phyloP scores from a whole-genome alignment of 2,797 vertebrate genomes.

The Prunella strophiata region DNA sequence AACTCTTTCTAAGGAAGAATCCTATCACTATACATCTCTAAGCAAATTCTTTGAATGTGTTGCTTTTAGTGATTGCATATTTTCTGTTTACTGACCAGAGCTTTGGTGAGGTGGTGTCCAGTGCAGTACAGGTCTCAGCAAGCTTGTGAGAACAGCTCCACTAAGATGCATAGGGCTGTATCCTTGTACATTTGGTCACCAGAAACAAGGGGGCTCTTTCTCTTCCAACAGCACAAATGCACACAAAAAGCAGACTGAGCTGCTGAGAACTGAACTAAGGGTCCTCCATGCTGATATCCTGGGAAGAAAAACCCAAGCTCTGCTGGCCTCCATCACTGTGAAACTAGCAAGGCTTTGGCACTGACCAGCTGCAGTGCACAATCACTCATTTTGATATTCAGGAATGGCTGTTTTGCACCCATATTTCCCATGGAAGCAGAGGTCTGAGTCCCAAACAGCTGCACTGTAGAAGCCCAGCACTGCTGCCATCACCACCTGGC shows the following conservation, averaged over 20 bases:
- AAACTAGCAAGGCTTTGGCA: neutral
- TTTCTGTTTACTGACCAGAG: neutral
- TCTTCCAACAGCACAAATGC: neutral
- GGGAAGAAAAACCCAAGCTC: neutral
- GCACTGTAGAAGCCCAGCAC: fast-evolving
- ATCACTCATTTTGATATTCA: neutral
- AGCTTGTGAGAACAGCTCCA: neutral
- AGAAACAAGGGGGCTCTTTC: neutral
- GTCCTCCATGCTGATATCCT: neutral
- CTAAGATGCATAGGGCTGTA: neutral
- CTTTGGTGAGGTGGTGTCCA: neutral
- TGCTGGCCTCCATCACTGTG: fast-evolving
- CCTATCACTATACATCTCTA: neutral
- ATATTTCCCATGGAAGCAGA: neutral
- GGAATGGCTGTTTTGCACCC: neutral
- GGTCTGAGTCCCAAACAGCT: neutral
- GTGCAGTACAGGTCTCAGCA: neutral
- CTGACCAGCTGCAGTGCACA: neutral
- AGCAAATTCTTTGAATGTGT: neutral
- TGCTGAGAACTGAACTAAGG: neutral
- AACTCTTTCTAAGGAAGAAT: neutral
- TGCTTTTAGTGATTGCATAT: neutral
- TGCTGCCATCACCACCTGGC: too few species aligned
- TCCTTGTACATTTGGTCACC: neutral
- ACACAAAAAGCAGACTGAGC: neutral